These are phyloP conservation scores for Microcebus ravelobensis DNA, from an alignment of 2,113 vertebrate genomes.

Conservation along the genomic window DNA sequence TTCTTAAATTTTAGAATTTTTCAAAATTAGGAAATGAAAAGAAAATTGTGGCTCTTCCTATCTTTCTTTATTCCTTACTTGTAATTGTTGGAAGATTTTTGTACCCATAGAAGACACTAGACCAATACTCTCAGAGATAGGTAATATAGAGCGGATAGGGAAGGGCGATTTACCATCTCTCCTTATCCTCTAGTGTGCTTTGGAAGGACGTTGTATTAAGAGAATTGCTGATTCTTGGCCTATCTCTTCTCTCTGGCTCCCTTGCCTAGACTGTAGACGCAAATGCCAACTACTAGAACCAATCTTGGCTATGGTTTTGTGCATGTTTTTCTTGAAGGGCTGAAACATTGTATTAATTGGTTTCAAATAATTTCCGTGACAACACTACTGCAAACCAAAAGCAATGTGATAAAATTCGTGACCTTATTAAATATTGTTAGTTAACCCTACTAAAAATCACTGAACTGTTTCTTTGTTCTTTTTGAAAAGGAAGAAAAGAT, in stretches of 20 bases:
- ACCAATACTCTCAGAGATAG: not conserved
- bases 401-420: not conserved
- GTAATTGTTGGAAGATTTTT: slow-evolving; percentile 8
- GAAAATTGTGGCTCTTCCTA: not conserved
- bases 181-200: not conserved
- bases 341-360: not conserved
- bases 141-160: not conserved
- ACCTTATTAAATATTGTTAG: not conserved
- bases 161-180: not conserved
- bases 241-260: not conserved
- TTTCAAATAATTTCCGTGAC: not conserved
- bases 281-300: not conserved
- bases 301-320: not conserved
- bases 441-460: not conserved
- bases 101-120: not conserved
- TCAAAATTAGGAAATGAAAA: slow-evolving; percentile 26
- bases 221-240: not conserved
- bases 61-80: not conserved
- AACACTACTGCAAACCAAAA: not conserved
- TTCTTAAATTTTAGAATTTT: slow-evolving; percentile 35
- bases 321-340: not conserved
- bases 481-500: not conserved
- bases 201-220: not conserved
- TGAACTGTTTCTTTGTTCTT: not conserved
- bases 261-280: not conserved